Evolutionary conservation across 2,888 invertebrate species (phyloP).

Genomic region (Polymixis lichenea): DNA sequence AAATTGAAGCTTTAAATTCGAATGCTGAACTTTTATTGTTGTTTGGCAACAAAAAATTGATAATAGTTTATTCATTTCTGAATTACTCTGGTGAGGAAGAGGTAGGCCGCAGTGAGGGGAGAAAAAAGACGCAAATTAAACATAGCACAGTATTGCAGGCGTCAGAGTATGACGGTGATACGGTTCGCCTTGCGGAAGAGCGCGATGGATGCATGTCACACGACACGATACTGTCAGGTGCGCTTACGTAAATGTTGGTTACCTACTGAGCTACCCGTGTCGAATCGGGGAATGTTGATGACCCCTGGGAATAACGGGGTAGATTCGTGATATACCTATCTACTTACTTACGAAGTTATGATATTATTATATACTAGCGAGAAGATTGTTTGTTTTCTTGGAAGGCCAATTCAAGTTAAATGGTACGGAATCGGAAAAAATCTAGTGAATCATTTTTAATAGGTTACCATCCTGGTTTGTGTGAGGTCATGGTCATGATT

Average conservation of each 20-base stretch:
- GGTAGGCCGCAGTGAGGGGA: constrained; percentile 76
- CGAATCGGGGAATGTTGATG: constrained; percentile 73
- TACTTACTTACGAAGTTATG: neutral
- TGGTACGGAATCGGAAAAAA: constrained; percentile 22
- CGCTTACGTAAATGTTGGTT: constrained; percentile 75
- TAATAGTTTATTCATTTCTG: constrained; percentile 84
- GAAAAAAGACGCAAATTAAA: constrained; percentile 72
- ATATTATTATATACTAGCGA: constrained; percentile 6
- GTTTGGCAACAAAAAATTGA: constrained; percentile 59
- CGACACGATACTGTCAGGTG: constrained; percentile 76
- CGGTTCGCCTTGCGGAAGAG: constrained; percentile 78
- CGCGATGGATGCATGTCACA: constrained; percentile 77
- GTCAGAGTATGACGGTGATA: constrained; percentile 83
- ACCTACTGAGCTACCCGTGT: constrained; percentile 80
- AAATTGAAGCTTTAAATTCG: constrained; percentile 75
- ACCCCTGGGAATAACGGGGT: constrained; percentile 67
- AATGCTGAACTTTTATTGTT: constrained; percentile 66
- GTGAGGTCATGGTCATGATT: constrained; percentile 61
- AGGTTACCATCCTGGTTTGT: constrained; percentile 29
- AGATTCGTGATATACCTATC: constrained; percentile 23
- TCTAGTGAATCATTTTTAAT: constrained; percentile 56
- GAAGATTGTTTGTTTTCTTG: neutral
- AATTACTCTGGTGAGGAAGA: constrained; percentile 83
- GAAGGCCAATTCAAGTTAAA: constrained; percentile 11
- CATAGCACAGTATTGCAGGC: constrained; percentile 76